Base-by-base conservation (phyloP, 2,888 invertebrate genomes). In the Bombylius major region DNA sequence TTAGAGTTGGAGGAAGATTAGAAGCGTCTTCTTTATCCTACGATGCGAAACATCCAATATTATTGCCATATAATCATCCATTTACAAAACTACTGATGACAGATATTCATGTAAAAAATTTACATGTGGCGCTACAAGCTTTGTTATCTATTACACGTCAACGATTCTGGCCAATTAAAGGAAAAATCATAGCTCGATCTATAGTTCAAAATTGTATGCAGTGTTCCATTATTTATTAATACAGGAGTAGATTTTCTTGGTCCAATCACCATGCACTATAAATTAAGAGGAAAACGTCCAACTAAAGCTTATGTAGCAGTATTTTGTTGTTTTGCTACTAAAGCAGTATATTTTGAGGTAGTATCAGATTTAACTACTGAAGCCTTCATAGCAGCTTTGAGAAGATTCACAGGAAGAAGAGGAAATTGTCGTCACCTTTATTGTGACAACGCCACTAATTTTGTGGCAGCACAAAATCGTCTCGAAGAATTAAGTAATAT, bases 111-210 rank as follows among this genome's bases (percentile, higher is more conserved):
- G 7, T 7, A 36, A 36, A 7, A 7, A 36, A 36, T 36, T 36
- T 8, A 5, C 7, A 36, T 36, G 34, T 4, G 4, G 4, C 7
- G 34, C 34, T 3, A 23, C 23, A 23, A 23, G 23, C 23, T 23
- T 23, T 23, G 23, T 23, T 23, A 23, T 23, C 23, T 2, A 23
- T 23, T 23, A 23, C 23, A 23, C 1, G 23, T 2, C 23, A 23
- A 23, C 23, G 53, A 57, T 65, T 58, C 58, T 66, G 66, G 65
- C 60, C 61, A 5, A 55, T 65, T 3, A 48, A 56, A 33, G 62
- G 59, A 48, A 56, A 57, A 53, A 51, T 33, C 11, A 55, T 55
- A 6, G 56, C 59, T 7, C 56, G 56, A 49, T 54, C 50, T 13
- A 46, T 61, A n/a, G 45, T 61, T 14, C 56, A 58, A 44, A 45